phyloP scores from a whole-genome alignment of 2,797 vertebrate genomes.

The Decapterus maruadsi region DNA sequence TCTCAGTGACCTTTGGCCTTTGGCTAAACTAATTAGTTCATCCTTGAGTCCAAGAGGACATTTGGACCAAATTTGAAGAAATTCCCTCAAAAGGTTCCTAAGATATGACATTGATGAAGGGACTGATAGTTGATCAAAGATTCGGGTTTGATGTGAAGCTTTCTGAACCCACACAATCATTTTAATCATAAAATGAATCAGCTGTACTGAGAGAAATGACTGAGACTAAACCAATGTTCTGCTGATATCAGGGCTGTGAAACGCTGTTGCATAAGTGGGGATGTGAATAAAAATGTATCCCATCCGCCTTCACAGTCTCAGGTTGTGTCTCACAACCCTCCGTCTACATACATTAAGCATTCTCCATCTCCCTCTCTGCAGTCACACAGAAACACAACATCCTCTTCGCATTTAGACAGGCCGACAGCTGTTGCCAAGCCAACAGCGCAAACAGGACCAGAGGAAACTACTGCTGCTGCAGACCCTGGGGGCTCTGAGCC shows the following conservation, averaged over 20 bases:
- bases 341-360: background rate
- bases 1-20: no score
- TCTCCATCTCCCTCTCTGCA: conserved; percentile 9
- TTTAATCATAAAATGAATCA: no score
- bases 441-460: conserved; percentile 65
- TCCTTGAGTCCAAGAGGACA: no score
- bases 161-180: background rate
- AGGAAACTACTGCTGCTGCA: conserved; percentile 57
- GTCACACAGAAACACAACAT: conserved; percentile 22
- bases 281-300: background rate
- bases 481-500: conserved; percentile 32
- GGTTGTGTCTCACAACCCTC: background rate
- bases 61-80: no score
- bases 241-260: background rate
- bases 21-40: no score
- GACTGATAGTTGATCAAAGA: no score
- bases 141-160: background rate
- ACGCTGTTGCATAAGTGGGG: background rate
- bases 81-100: no score
- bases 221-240: background rate
- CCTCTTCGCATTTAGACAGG: conserved; percentile 19
- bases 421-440: conserved; percentile 52
- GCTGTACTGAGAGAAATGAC: background rate
- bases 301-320: no score
- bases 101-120: no score